Conservation (phyloP, 1,140 invertebrate genomes). For the Zaprionus gabonicus region DNA sequence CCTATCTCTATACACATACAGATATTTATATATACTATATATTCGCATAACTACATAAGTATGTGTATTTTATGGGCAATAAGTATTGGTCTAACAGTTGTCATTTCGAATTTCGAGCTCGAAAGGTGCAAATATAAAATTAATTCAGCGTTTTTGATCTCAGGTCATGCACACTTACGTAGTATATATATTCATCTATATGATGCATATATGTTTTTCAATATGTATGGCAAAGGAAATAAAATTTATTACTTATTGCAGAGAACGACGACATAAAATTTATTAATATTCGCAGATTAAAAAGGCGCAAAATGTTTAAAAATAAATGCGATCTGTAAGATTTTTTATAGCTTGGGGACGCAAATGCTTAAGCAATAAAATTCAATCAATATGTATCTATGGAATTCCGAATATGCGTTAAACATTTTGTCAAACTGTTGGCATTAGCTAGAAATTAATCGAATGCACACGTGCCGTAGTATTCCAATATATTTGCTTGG, state of each 20-base stretch:
- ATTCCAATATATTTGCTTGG: background rate
- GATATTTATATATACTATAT: constrained; percentile 20
- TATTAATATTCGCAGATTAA: constrained; percentile 78
- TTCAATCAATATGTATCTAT: constrained; percentile 40
- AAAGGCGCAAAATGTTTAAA: constrained; percentile 68
- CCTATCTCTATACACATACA: constrained; percentile 2
- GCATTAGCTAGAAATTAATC: background rate
- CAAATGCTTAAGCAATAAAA: constrained; percentile 50
- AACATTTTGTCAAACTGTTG: constrained; percentile 57
- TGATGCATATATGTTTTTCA: constrained; percentile 15
- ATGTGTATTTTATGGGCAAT: constrained; percentile 30
- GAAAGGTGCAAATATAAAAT: constrained; percentile 71
- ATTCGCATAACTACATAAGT: constrained; percentile 31
- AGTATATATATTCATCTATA: constrained; percentile 12
- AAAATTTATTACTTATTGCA: constrained; percentile 79
- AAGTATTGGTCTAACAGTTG: constrained; percentile 64
- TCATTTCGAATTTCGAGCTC: constrained; percentile 76
- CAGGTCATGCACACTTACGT: constrained; percentile 43
- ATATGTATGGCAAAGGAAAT: constrained; percentile 45
- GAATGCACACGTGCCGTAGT: background rate
- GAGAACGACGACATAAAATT: constrained; percentile 67
- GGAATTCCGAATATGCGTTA: constrained; percentile 72
- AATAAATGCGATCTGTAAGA: constrained; percentile 62
- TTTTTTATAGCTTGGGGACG: constrained; percentile 59
- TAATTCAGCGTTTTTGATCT: constrained; percentile 46